Conservation (phyloP, 2,113 vertebrate genomes). For the Asarcornis scutulata region DNA sequence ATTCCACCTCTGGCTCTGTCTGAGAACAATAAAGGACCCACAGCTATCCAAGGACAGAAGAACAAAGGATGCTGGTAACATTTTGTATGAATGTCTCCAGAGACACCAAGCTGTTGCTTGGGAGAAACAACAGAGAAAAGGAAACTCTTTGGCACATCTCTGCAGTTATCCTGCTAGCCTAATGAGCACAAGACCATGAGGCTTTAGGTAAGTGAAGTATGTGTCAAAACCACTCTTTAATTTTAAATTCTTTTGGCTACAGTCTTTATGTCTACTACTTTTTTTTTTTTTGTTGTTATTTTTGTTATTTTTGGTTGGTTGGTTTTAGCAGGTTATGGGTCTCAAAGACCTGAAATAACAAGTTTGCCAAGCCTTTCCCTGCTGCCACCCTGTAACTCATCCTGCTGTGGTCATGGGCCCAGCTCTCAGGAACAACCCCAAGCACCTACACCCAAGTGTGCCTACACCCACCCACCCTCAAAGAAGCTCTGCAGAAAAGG, state of each 20-base stretch:
- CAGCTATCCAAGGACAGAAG: slow-evolving; percentile 34
- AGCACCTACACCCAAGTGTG: too few species aligned
- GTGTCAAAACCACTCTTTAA: not conserved
- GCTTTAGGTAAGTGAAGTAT: not conserved
- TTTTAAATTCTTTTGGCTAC: not conserved
- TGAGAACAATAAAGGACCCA: not conserved
- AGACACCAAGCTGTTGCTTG: not conserved
- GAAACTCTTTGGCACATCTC: not conserved
- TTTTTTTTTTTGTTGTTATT: not conserved
- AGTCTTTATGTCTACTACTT: not conserved
- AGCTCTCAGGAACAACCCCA: not conserved
- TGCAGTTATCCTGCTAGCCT: not conserved
- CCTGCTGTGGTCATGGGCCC: not conserved
- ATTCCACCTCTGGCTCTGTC: slow-evolving; percentile 36
- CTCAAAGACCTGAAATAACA: not conserved
- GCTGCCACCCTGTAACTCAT: not conserved
- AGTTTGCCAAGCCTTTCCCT: not conserved
- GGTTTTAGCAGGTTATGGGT: not conserved
- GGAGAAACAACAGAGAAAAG: not conserved
- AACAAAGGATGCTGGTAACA: slow-evolving; percentile 1
- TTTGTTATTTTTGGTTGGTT: too few species aligned
- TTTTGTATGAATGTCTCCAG: not conserved
- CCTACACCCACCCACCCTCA: not conserved
- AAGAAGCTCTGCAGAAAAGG: not conserved
- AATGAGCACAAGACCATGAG: rapidly evolving